A percentile compares a stretch with the other conserved stretches of the same genome.
Evolutionary conservation across 2,888 invertebrate species (phyloP).

Genomic region (Rhagonycha lutea): DNA sequence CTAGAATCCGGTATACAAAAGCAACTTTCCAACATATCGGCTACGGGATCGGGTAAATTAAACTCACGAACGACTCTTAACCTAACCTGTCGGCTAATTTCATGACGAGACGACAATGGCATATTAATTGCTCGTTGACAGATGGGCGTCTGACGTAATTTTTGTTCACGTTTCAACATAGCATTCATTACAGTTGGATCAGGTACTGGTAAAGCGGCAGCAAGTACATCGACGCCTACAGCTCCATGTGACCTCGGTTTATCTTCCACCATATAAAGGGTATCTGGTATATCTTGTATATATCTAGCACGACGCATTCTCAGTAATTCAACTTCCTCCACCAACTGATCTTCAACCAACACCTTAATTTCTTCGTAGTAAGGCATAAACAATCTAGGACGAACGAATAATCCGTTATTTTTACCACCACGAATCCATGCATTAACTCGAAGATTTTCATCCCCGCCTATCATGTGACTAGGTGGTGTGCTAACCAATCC

Average conservation of each 20-base stretch:
- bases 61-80: conserved; percentile 91
- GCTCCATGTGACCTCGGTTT: conserved; percentile 57
- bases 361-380: conserved; percentile 94
- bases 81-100: conserved; percentile 78
- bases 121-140: conserved; percentile 78
- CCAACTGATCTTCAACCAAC: conserved; percentile 81
- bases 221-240: conserved; percentile 66
- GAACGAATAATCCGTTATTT: conserved; percentile 74
- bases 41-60: conserved; percentile 87
- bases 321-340: conserved; percentile 75
- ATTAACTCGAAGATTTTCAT: conserved; percentile 69
- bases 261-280: conserved; percentile 85
- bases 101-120: conserved; percentile 75
- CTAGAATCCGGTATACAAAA: conserved; percentile 49
- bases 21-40: conserved; percentile 71
- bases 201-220: conserved; percentile 73
- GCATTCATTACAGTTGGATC: conserved; percentile 75
- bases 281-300: conserved; percentile 87
- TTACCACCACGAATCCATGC: conserved; percentile 81
- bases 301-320: conserved; percentile 66
- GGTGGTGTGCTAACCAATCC: conserved; percentile 82
- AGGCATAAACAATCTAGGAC: conserved; percentile 90
- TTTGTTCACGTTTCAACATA: conserved; percentile 85
- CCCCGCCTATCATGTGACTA: conserved; percentile 83
- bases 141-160: conserved; percentile 77